phyloP scores from a whole-genome alignment of 2,797 vertebrate species.

The Silurus aristotelis region DNA sequence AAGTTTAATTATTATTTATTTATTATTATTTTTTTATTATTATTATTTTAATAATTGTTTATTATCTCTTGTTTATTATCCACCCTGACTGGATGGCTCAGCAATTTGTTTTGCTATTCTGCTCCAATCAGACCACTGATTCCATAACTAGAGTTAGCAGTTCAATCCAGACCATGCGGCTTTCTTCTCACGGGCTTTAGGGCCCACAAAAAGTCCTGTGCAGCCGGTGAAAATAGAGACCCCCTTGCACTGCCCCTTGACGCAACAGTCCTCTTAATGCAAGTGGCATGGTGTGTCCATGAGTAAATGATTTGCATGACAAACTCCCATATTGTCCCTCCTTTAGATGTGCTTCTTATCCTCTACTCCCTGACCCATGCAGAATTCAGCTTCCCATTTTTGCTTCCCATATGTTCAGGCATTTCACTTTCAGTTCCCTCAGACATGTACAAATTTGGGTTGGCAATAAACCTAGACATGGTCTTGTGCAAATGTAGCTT shows the following conservation, averaged over 20 bases:
- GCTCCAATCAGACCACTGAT: constrained; percentile 53
- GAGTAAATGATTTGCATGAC: constrained; percentile 70
- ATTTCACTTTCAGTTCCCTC: constrained; percentile 70
- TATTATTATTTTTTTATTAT: background rate
- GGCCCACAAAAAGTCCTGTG: constrained; percentile 60
- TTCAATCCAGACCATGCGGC: constrained; percentile 51
- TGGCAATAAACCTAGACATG: constrained; percentile 63
- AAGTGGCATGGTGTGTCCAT: constrained; percentile 80
- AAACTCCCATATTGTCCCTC: constrained; percentile 60
- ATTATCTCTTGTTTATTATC: constrained; percentile 32
- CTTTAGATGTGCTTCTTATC: constrained; percentile 45
- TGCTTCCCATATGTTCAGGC: constrained; percentile 67
- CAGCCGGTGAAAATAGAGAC: constrained; percentile 61
- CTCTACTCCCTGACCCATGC: constrained; percentile 67
- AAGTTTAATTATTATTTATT: background rate
- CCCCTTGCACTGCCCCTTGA: constrained; percentile 69
- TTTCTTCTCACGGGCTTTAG: constrained; percentile 58
- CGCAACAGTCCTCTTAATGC: constrained; percentile 76
- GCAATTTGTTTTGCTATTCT: constrained; percentile 45
- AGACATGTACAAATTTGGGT: constrained; percentile 66
- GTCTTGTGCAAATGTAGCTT: constrained; percentile 21
- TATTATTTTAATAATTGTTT: constrained; percentile 15
- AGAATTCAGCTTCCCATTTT: constrained; percentile 75
- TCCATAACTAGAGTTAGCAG: constrained; percentile 64
- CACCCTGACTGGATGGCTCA: constrained; percentile 26